A percentile compares a stretch with the other conserved stretches of the same genome.
These are phyloP conservation scores for Folsomia manolachei DNA, from an alignment of 2,888 invertebrate genomes.

Conservation along the genomic window DNA sequence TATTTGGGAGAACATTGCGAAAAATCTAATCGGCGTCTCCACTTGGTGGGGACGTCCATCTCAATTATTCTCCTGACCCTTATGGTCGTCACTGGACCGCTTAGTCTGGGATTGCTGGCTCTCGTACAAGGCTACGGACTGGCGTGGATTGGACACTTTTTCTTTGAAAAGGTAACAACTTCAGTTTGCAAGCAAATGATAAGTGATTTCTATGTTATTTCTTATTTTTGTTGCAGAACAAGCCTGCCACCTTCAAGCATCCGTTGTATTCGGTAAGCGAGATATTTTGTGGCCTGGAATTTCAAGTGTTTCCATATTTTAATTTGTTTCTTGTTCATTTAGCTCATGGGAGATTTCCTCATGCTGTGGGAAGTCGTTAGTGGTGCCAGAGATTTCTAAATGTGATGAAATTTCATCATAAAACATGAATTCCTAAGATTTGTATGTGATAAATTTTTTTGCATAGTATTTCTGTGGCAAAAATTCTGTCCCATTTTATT, in stretches of 20 bases:
- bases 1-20: slow-evolving; percentile 48
- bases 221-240: no score
- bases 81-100: slow-evolving; percentile 24
- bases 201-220: no score
- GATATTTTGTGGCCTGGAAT: neutral
- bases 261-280: slow-evolving; percentile 46
- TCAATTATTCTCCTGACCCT: slow-evolving; percentile 19
- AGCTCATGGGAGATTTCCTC: slow-evolving; percentile 44
- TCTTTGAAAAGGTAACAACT: slow-evolving; percentile 46
- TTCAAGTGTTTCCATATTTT: neutral
- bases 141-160: slow-evolving; percentile 47
- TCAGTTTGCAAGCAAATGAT: no score
- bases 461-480: no score
- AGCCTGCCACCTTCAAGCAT: slow-evolving; percentile 47
- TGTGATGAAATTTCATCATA: neutral
- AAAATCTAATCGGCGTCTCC: slow-evolving; percentile 36
- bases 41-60: slow-evolving; percentile 43
- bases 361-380: slow-evolving; percentile 43
- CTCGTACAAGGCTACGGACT: slow-evolving; percentile 41
- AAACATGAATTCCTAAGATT: no score
- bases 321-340: slow-evolving; percentile 23
- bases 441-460: no score
- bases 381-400: slow-evolving; percentile 33
- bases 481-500: no score
- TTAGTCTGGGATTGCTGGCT: slow-evolving; percentile 20